Evolutionary conservation across 2,888 invertebrate genomes (phyloP), one percentile per base, ranked within the genome.

Genomic region (Linnaemya vulpina): DNA sequence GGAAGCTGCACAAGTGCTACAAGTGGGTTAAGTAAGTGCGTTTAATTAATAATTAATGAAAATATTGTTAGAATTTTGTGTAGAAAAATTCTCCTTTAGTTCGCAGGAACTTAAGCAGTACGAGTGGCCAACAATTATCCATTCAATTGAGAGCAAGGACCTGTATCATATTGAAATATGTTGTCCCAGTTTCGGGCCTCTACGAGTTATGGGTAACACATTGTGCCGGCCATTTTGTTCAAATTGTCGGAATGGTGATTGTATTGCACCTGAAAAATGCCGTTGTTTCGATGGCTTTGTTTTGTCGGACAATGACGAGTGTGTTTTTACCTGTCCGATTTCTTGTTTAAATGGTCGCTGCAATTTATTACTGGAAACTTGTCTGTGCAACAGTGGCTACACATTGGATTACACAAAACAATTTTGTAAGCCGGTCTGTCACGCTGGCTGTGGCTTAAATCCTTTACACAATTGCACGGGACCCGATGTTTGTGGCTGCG

Each of bases 131-230:
- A 81, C 85, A 15, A 75, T 85, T 15, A 58, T 85, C 11, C 81
- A 85, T 51, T 71, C 46, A 0, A 55, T 71, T 30, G 77, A 95
- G 0, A 92, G 93, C n/a, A 92, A 94, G 15, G 94, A 94, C 38
- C 93, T 94, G 78, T 94, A 94, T 87, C 93, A 94, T 71, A 94
- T 96, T 88, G 93, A 95, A 86, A 93, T 94, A 46, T 96, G 96
- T 89, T 96, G 96, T 89, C 93, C 94, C 0, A 96, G 96, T n/a
- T 96, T 95, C 74, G 87, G 76, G 15, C 85, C 90, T 5, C 84
- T 88, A 1, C 87, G 89, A 0, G 79, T 88, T 20, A 85, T 75
- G 46, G 89, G 89, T 17, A 88, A 87, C 3, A 89, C 88, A 1
- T 67, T 87, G 3, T 92, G 91, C 49, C 87, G 87, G 0, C 91